These are phyloP conservation scores for Eurypyga helias DNA, from an alignment of 2,113 vertebrate genomes.

Conservation along the genomic window DNA sequence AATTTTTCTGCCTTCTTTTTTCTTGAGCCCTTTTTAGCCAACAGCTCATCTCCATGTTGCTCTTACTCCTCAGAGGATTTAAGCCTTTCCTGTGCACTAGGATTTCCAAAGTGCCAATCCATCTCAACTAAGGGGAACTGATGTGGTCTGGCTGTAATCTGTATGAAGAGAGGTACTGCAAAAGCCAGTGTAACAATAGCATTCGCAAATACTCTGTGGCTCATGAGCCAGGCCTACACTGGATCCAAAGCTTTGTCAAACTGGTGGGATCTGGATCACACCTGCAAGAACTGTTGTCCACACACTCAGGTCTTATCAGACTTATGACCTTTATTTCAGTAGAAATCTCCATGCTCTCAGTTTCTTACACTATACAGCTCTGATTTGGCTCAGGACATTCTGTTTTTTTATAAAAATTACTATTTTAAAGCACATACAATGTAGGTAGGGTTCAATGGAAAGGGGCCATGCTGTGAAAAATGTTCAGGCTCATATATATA, in stretches of 20 bases:
- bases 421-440: neutral
- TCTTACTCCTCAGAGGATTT: neutral
- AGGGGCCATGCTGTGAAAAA: neutral
- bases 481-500: neutral
- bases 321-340: neutral
- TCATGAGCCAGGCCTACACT: neutral
- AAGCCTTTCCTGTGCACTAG: neutral
- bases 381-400: neutral
- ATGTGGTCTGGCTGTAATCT: neutral
- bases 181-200: neutral
- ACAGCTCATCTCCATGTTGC: neutral
- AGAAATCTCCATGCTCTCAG: fast-evolving
- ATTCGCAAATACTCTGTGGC: neutral
- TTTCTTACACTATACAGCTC: neutral
- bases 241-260: neutral
- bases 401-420: neutral
- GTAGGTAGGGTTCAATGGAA: neutral
- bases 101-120: slow-evolving; percentile 45
- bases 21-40: neutral
- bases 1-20: neutral
- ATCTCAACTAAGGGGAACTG: slow-evolving; percentile 28
- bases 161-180: neutral
- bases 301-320: neutral
- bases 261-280: neutral
- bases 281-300: neutral